These are phyloP conservation scores for Cyclina sinensis DNA, from an alignment of 1,140 invertebrate genomes.

Conservation along the genomic window DNA sequence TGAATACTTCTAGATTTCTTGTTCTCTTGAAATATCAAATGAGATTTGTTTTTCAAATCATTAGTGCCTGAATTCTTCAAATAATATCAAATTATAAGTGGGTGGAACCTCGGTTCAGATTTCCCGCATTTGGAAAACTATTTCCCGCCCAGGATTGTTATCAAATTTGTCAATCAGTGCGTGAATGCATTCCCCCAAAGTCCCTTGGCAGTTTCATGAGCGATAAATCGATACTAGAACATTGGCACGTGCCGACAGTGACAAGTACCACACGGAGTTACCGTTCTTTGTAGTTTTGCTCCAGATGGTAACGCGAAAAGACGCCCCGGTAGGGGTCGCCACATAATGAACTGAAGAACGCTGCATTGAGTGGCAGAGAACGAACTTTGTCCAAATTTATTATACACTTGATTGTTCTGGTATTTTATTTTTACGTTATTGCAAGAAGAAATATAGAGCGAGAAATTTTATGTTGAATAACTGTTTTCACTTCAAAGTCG, in stretches of 20 bases:
- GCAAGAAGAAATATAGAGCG: not conserved
- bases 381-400: slow-evolving; percentile 44
- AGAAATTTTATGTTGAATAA: slow-evolving; percentile 6
- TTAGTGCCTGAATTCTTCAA: too few species aligned
- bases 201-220: slow-evolving; percentile 64
- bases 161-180: slow-evolving; percentile 14
- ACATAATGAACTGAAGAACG: slow-evolving; percentile 39
- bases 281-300: slow-evolving; percentile 42
- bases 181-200: slow-evolving; percentile 27
- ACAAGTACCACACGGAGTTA: slow-evolving; percentile 41
- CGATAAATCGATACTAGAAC: slow-evolving; percentile 55
- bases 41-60: too few species aligned
- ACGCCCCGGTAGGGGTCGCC: slow-evolving; percentile 43
- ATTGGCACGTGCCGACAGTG: slow-evolving; percentile 51
- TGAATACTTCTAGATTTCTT: too few species aligned
- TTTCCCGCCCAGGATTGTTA: slow-evolving; percentile 20
- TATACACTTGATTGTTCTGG: slow-evolving; percentile 58
- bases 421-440: not conserved
- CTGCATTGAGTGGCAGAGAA: slow-evolving; percentile 1
- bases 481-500: not conserved
- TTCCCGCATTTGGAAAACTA: not conserved
- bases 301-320: slow-evolving; percentile 51
- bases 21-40: too few species aligned
- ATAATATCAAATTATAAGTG: slow-evolving; percentile 6
- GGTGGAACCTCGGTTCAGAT: not conserved